Evolutionary conservation across 2,888 invertebrate genomes (phyloP).

Genomic region (Philopedon plagiatum): DNA sequence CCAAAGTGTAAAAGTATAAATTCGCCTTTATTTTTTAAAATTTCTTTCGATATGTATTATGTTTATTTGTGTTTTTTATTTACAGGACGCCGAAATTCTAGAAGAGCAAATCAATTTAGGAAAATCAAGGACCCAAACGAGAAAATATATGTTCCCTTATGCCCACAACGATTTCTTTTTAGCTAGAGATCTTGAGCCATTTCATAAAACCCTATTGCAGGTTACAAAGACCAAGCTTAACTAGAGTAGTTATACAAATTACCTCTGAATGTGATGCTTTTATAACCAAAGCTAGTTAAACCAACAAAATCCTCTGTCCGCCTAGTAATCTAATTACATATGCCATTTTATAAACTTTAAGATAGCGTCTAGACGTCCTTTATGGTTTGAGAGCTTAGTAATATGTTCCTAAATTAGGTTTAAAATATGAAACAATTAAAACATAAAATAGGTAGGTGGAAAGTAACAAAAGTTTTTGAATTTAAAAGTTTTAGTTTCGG

Average conservation of each 20-base stretch:
- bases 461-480: neutral
- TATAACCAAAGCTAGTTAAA: neutral
- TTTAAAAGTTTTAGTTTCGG: too few species aligned
- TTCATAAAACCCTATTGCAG: conserved; percentile 23
- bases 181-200: conserved; percentile 25
- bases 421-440: neutral
- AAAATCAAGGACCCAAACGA: neutral
- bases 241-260: conserved; percentile 7
- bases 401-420: neutral
- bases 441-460: neutral
- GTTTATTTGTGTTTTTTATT: neutral
- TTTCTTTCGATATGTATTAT: too few species aligned
- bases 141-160: conserved; percentile 15
- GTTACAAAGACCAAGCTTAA: neutral
- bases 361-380: conserved; percentile 20
- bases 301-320: conserved; percentile 4
- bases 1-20: too few species aligned
- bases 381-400: neutral
- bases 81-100: conserved; percentile 34
- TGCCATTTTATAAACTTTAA: conserved; percentile 11
- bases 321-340: neutral
- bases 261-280: neutral
- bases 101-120: conserved; percentile 21
- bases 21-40: neutral
- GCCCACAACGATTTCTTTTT: conserved; percentile 42